Evolutionary conservation across 2,797 vertebrate genomes (phyloP), one percentile per base, ranked within the genome.

Genomic region (Neosilurus hyrtlii): DNA sequence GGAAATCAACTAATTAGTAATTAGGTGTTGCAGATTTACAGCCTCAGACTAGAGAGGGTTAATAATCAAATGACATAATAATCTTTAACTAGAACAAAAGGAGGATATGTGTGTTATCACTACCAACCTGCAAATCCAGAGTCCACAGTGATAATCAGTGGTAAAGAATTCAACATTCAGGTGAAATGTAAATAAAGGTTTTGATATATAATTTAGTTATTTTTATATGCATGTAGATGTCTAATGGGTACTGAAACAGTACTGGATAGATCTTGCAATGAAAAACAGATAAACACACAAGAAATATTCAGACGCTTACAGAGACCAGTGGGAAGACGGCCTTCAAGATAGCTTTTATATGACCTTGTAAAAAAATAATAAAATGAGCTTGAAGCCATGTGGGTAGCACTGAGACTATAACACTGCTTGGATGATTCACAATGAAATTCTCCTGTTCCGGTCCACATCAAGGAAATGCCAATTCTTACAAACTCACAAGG

Each of bases 291-390:
- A 61, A 20, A 22, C 57, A 59, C 57, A 20, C 57, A 59, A 18
- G 57, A 35, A 7, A 56, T 15, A 30, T 16, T 11, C 72, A 70
- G 63, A 75, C 12, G 20, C 24, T 16, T 79, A 51, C 16, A 66
- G 62, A 83, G 18, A 66, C 54, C 63, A 84, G 78, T 24, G 20
- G 59, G n/a, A 77, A 85, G 22, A 63, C 24, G 4, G 79, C 20
- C 51, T 74, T 63, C 37, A 9, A 73, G 16, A 35, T 43, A 49
- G 49, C 51, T 43, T 62, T 83, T 88, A 83, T 57, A 85, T 76
- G 75, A 80, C 84, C 77, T 86, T 82, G 68, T 61, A 43, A 84
- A 79, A 86, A 84, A 62, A 63, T 82, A 83, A 86, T 63, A 80
- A 84, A 88, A 88, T 63, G 66, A 15, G 12, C 35, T 63, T 20